These are phyloP conservation scores for Euzetes globulus DNA, from an alignment of 2,888 invertebrate species.

Conservation along the genomic window DNA sequence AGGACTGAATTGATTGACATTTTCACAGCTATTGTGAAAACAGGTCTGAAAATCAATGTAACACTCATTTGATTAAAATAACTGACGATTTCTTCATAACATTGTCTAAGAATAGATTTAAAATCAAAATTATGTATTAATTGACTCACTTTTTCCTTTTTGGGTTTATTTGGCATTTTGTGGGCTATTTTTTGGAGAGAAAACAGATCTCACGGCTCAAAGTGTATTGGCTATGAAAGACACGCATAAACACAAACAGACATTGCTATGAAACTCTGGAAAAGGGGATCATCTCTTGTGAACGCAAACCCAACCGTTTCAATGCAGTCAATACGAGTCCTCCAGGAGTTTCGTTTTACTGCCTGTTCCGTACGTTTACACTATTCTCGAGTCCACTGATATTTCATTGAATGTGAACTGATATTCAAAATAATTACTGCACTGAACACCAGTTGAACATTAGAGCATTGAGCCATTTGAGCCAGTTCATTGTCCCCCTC, in stretches of 20 bases:
- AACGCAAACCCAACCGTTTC: background rate
- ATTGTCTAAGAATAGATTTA: background rate
- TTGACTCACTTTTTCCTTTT: conserved; percentile 9
- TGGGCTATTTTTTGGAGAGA: background rate
- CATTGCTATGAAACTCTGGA: background rate
- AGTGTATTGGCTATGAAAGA: background rate
- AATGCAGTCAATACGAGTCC: background rate
- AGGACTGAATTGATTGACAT: background rate
- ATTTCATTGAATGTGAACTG: too few species aligned
- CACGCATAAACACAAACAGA: background rate
- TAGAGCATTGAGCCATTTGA: too few species aligned
- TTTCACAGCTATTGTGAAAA: background rate
- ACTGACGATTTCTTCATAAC: background rate
- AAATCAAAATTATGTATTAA: background rate
- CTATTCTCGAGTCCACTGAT: too few species aligned
- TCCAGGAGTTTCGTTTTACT: background rate
- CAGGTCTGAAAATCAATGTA: background rate
- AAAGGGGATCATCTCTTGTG: background rate
- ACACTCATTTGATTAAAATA: too few species aligned
- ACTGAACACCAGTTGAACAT: too few species aligned
- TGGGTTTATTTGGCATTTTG: conserved; percentile 11
- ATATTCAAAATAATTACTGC: too few species aligned
- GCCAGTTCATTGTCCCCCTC: too few species aligned
- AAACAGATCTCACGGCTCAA: too few species aligned
- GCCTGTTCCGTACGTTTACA: background rate